phyloP scores from a whole-genome alignment of 2,797 vertebrate species.

The Cyprinella venusta region DNA sequence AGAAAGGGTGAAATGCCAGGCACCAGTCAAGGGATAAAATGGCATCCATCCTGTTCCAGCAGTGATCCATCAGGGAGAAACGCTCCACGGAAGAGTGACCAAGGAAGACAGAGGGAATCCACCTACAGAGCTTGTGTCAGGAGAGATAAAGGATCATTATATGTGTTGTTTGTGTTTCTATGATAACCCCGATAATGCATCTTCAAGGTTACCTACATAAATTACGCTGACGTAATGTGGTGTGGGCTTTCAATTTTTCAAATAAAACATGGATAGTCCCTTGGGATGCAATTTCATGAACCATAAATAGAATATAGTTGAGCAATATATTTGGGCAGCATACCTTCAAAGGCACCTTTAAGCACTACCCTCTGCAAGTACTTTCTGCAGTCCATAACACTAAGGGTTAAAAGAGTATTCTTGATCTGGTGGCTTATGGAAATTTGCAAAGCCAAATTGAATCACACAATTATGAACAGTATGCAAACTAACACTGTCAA shows the following conservation, averaged over 20 bases:
- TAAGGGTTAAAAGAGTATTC: not conserved
- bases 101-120: conserved; percentile 65
- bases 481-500: not conserved
- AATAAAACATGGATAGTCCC: conserved; percentile 26
- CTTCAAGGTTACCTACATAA: conserved; percentile 62
- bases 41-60: conserved; percentile 68
- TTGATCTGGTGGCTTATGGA: not conserved
- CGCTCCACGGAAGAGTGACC: conserved; percentile 69
- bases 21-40: conserved; percentile 46
- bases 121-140: conserved; percentile 60
- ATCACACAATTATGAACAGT: not conserved
- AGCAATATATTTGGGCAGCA: conserved; percentile 60
- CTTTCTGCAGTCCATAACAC: conserved; percentile 54
- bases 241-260: conserved; percentile 48
- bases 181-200: conserved; percentile 49
- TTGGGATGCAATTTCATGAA: conserved; percentile 20
- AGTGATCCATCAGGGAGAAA: conserved; percentile 73
- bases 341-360: conserved; percentile 66
- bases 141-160: conserved; percentile 56
- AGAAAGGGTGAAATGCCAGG: conserved; percentile 69
- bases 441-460: not conserved
- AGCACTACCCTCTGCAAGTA: conserved; percentile 47
- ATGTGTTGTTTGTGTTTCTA: conserved; percentile 55
- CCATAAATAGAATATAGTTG: conserved; percentile 2
- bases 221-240: conserved; percentile 31